Evolutionary conservation across 2,797 vertebrate genomes (phyloP), one percentile per base, ranked within the genome.

Genomic region (Synanceia verrucosa): DNA sequence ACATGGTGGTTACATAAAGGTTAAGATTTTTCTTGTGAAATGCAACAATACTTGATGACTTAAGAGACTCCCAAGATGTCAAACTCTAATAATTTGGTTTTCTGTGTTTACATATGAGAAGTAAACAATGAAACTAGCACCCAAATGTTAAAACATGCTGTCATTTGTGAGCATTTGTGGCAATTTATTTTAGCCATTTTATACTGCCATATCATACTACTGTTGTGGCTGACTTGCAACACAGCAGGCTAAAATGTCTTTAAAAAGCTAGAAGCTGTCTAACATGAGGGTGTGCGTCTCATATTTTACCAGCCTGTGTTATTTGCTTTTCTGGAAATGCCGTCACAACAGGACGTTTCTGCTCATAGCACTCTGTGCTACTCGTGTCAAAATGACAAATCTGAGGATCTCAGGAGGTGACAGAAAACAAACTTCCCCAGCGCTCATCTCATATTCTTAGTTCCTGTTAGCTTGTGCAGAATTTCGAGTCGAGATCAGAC

Each of bases 381-480:
- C 69, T 83, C 57, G 2, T 84, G 85, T 87, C 80, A 88, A 88
- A 72, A 62, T 82, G 79, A 82, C 87, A 84, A 84, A 85, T 73
- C 58, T 64, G 65, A 26, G 70, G 73, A 65, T 89, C 82, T 86
- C 76, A 21, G 62, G 53, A 68, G 59, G 67, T 79, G 85, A 83
- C 81, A 83, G 77, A 83, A 88, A 85, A 83, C 83, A 86, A 88
- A 88, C 81, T 85, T 78, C 56, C 71, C 56, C 65, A 13, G 70
- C 31, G 44, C 68, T 86, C 84, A 76, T 86, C 81, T 78, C 61
- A 31, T n/a, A 74, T 87, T 81, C 59, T 69, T 57, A 61, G 58
- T 68, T 88, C 64, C 78, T 62, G 78, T 88, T 88, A 72, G 63
- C 78, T 76, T 23, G 13, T 73, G 63, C 70, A 41, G 69, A 68